phyloP scores from a whole-genome alignment of 2,797 vertebrate genomes.

The Eutrigla gurnardus region DNA sequence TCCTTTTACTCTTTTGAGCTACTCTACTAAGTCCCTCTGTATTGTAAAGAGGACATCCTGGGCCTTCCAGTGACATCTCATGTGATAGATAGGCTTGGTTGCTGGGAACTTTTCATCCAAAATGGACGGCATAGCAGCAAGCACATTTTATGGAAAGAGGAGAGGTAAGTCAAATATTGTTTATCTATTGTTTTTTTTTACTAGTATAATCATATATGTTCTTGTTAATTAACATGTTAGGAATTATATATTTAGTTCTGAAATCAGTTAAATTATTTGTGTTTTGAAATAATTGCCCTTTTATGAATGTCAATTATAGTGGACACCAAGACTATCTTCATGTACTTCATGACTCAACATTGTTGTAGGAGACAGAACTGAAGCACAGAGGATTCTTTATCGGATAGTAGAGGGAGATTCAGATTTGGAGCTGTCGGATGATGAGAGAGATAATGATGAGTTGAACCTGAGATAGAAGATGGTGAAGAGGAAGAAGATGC shows the following conservation, averaged over 20 bases:
- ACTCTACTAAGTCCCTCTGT: not conserved
- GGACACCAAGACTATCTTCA: not conserved
- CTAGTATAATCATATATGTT: not conserved
- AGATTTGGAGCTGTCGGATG: not conserved
- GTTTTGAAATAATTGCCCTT: not conserved
- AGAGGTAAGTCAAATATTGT: not conserved
- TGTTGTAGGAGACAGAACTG: not conserved
- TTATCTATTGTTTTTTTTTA: not conserved
- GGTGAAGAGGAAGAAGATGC: not conserved
- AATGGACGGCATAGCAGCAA: not conserved
- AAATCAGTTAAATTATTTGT: not conserved
- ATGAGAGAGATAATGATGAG: not conserved
- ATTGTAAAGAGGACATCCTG: slow-evolving; percentile 1
- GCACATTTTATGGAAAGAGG: not conserved
- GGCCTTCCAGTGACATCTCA: not conserved
- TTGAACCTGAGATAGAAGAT: not conserved
- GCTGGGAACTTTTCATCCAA: not conserved
- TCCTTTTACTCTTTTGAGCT: not conserved
- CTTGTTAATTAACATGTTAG: not conserved
- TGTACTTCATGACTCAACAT: not conserved
- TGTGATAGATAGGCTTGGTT: not conserved
- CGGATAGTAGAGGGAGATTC: not conserved
- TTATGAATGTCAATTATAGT: not conserved
- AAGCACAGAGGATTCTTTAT: not conserved
- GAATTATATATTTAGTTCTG: not conserved